Evolutionary conservation across 2,888 invertebrate genomes (phyloP).

Genomic region (Agonopterix heracliana): DNA sequence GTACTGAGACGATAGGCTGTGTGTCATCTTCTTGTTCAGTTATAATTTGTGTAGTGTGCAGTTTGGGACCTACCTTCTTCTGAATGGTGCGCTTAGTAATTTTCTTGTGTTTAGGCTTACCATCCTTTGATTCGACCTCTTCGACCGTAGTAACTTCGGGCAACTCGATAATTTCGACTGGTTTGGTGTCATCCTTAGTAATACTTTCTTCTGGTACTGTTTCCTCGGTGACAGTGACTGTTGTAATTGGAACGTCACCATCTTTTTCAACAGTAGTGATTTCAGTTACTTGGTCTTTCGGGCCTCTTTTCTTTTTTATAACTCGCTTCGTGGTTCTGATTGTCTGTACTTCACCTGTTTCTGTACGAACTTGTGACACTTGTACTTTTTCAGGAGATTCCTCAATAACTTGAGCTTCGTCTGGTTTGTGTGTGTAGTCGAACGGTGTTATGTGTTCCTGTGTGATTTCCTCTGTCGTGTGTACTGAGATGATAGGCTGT

Average conservation of each 20-base stretch:
- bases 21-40: constrained; percentile 12
- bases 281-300: too few species aligned
- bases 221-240: too few species aligned
- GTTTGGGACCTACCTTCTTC: constrained; percentile 27
- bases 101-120: too few species aligned
- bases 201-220: too few species aligned
- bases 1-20: constrained; percentile 18
- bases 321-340: constrained; percentile 18
- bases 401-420: constrained; percentile 26
- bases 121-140: too few species aligned
- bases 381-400: constrained; percentile 26
- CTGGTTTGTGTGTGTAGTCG: too few species aligned
- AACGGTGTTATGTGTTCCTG: too few species aligned
- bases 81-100: constrained; percentile 2
- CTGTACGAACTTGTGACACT: constrained; percentile 14
- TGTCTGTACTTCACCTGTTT: constrained; percentile 14
- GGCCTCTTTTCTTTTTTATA: constrained; percentile 45
- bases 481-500: too few species aligned
- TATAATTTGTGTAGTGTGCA: constrained; percentile 20
- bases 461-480: constrained; percentile 15
- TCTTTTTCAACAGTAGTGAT: too few species aligned
- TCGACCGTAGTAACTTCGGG: constrained; percentile 14
- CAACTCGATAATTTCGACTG: constrained; percentile 16
- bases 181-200: constrained; percentile 14
- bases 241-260: too few species aligned